A percentile compares a stretch with the other conserved stretches of the same genome.
phyloP scores from a whole-genome alignment of 2,113 vertebrate genomes.

The Connochaetes taurinus region DNA sequence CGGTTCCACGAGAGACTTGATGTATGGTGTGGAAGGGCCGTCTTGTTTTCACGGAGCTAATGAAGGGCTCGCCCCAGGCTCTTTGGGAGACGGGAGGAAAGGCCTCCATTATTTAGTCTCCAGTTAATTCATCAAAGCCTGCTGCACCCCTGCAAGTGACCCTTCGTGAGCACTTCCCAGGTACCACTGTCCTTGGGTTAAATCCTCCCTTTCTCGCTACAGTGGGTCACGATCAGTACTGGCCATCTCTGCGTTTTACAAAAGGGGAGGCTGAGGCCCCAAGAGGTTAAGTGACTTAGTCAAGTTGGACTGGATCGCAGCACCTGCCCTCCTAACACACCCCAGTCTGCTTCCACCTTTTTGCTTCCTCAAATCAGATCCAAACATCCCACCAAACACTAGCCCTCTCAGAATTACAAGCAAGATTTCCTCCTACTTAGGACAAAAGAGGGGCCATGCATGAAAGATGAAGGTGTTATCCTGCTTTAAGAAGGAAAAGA shows the following conservation, averaged over 20 bases:
- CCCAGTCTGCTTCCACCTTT: not conserved
- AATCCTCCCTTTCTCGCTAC: not conserved
- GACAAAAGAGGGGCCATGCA: not conserved
- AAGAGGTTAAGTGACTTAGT: rapidly evolving
- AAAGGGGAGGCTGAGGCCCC: not conserved
- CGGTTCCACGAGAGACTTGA: rapidly evolving
- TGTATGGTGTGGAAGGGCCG: rapidly evolving
- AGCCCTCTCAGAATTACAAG: not conserved
- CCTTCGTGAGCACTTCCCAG: rapidly evolving
- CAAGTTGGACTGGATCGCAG: not conserved
- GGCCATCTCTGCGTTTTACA: not conserved
- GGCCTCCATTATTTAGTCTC: not conserved
- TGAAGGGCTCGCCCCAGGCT: not conserved
- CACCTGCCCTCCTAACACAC: not conserved
- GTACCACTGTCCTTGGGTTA: not conserved
- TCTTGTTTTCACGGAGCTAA: not conserved
- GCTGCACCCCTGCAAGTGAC: rapidly evolving
- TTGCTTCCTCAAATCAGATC: rapidly evolving
- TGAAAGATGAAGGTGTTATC: not conserved
- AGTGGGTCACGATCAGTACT: rapidly evolving
- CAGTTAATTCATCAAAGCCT: rapidly evolving
- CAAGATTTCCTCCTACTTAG: too few species aligned
- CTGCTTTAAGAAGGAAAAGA: not conserved
- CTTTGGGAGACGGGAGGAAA: rapidly evolving
- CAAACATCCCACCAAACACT: rapidly evolving